Conservation (phyloP, 1,140 invertebrate genomes). For the Anthonomus grandis region DNA sequence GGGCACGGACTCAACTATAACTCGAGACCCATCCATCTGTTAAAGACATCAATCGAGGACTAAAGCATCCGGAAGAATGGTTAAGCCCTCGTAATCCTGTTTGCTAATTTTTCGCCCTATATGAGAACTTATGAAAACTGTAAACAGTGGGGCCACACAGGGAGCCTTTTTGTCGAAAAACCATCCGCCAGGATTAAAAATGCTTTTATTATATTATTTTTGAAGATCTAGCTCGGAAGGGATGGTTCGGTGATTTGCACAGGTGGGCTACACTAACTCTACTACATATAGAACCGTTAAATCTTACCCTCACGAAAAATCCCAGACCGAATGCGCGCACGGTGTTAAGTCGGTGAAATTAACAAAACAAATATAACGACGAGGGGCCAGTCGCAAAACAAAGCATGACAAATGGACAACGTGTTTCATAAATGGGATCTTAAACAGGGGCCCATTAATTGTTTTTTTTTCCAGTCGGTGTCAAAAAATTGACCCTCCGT, state of each 20-base stretch:
- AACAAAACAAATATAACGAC: slow-evolving; percentile 10
- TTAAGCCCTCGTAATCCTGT: slow-evolving; percentile 26
- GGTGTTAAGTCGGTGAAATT: slow-evolving; percentile 8
- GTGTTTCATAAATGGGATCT: slow-evolving; percentile 20
- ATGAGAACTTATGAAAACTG: slow-evolving; percentile 24
- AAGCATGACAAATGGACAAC: slow-evolving; percentile 34
- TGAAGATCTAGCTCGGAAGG: too few relatives aligned
- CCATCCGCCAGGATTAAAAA: too few relatives aligned
- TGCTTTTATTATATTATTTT: too few relatives aligned
- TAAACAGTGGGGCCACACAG: slow-evolving; percentile 23
- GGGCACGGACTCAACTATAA: background rate
- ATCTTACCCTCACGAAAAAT: too few relatives aligned
- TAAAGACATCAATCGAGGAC: slow-evolving; percentile 11
- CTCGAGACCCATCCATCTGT: slow-evolving; percentile 23
- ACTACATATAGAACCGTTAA: too few relatives aligned
- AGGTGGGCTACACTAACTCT: too few relatives aligned
- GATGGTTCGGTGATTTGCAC: too few relatives aligned
- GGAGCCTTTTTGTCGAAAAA: slow-evolving; percentile 12
- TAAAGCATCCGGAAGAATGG: slow-evolving; percentile 25
- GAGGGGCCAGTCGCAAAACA: slow-evolving; percentile 22
- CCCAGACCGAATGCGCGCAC: too few relatives aligned
- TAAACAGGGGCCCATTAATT: slow-evolving; percentile 26
- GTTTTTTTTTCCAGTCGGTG: too few relatives aligned
- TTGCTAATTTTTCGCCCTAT: slow-evolving; percentile 27
- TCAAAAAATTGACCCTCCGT: slow-evolving; percentile 32